Conservation (phyloP, 2,888 invertebrate genomes). For the Limenitis camilla region DNA sequence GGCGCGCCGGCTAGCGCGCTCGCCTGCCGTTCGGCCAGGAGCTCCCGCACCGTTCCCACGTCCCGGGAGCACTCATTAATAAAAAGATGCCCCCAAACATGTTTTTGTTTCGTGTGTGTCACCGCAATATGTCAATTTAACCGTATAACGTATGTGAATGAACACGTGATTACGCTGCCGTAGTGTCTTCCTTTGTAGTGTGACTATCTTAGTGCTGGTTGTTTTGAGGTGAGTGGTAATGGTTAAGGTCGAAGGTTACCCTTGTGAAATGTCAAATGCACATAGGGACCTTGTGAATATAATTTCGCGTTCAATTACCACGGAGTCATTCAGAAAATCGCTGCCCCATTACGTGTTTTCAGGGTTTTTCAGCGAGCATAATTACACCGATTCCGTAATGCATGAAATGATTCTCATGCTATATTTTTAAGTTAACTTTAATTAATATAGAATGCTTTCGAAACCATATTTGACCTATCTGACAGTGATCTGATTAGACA, state of each 20-base stretch:
- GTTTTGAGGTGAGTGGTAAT: constrained; percentile 62
- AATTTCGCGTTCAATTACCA: constrained; percentile 44
- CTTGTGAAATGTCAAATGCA: constrained; percentile 46
- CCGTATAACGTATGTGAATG: constrained; percentile 35
- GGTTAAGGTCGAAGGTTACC: constrained; percentile 55
- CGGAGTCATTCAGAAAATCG: constrained; percentile 49
- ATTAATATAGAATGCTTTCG: too few species aligned
- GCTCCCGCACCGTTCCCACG: constrained; percentile 47
- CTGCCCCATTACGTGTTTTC: constrained; percentile 28
- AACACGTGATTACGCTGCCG: constrained; percentile 37
- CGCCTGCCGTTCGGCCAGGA: constrained; percentile 67
- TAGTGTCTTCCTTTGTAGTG: constrained; percentile 59
- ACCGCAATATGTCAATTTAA: constrained; percentile 55
- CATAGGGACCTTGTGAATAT: constrained; percentile 33
- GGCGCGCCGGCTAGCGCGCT: constrained; percentile 74
- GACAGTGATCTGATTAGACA: too few species aligned
- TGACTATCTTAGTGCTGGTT: constrained; percentile 49
- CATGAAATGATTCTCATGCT: too few species aligned
- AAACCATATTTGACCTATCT: too few species aligned
- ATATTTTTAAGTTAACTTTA: too few species aligned
- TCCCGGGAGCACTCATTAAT: constrained; percentile 49
- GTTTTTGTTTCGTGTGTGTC: constrained; percentile 39
- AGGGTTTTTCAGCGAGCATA: constrained; percentile 1
- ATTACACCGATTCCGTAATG: constrained; percentile 9
- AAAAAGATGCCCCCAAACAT: constrained; percentile 47